Conservation (phyloP, 2,113 vertebrate genomes). For the Falco punctatus region DNA sequence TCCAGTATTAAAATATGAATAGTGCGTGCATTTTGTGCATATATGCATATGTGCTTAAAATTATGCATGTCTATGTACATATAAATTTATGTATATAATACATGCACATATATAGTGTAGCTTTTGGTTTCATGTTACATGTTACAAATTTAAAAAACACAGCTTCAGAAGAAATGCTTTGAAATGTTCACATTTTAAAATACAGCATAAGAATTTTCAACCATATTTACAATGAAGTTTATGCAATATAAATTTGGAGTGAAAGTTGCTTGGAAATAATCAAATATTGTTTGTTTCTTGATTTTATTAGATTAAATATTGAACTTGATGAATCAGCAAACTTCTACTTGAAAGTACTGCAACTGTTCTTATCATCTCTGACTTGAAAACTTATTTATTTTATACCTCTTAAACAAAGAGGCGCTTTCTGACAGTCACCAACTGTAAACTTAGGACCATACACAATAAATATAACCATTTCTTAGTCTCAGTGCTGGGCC, state of each 20-base stretch:
- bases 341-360: not conserved
- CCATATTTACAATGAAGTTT: not conserved
- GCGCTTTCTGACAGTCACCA: not conserved
- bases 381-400: not conserved
- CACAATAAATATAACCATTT: not conserved
- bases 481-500: not conserved
- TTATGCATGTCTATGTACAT: not conserved
- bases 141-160: not conserved
- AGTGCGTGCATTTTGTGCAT: not conserved
- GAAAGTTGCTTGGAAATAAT: not conserved
- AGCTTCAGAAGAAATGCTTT: not conserved
- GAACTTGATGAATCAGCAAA: not conserved
- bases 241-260: not conserved
- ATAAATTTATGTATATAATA: not conserved
- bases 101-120: not conserved
- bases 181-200: not conserved
- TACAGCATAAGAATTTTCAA: not conserved
- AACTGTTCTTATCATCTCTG: not conserved
- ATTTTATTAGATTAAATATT: not conserved
- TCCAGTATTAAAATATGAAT: not conserved
- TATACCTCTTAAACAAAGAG: not conserved
- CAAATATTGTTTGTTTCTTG: not conserved
- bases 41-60: not conserved
- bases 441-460: not conserved
- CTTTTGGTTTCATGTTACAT: not conserved